Evolutionary conservation across 2,113 vertebrate genomes (phyloP), one percentile per base, ranked within the genome.

Genomic region (Herpetotheres cachinnans): DNA sequence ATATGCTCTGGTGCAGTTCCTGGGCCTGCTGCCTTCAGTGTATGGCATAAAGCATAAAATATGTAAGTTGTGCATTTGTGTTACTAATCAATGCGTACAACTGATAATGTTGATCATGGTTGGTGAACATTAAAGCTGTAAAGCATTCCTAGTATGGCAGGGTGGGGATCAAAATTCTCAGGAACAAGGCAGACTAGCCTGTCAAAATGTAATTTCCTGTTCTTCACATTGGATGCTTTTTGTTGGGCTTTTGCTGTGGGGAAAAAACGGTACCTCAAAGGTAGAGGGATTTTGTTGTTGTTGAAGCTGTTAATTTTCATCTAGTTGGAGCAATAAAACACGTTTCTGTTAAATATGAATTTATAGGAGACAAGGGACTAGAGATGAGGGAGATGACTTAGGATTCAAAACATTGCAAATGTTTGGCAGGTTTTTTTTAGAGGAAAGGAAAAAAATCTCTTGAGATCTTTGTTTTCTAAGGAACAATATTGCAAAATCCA

Each of bases 401-500:
- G 77, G 47, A 87, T 94, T 91, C 92, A 89, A 96, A 96, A 97
- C 66, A 94, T 88, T 96, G 44, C 82, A 95, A 83, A 92, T 79
- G 61, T 85, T 97, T 97, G 88, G 93, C 91, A 96, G 78, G 22
- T 65, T 85, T 87, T 96, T 93, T 88, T 91, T 87, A 82, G 70
- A 90, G 95, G 94, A 95, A 95, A 95, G 67, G 83, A 96, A 88
- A 96, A 88, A 87, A 84, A 82, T 88, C 97, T 96, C 96, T 93
- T 26, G 94, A 96, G 97, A 97, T 61, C 42, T 95, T 87, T 94
- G 71, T 97, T 96, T 93, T 97, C 94, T 96, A 93, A 96, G 96
- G 96, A 98, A 91, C 55, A 85, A 77, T 95, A 93, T 97, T 98
- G 96, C 96, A 96, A 97, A 98, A 98, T 85, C 83, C 79, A 71